A percentile compares a stretch with the other conserved stretches of the same genome.
Conservation (phyloP, 2,888 invertebrate species). For the Scrobipalpa atriplicella region DNA sequence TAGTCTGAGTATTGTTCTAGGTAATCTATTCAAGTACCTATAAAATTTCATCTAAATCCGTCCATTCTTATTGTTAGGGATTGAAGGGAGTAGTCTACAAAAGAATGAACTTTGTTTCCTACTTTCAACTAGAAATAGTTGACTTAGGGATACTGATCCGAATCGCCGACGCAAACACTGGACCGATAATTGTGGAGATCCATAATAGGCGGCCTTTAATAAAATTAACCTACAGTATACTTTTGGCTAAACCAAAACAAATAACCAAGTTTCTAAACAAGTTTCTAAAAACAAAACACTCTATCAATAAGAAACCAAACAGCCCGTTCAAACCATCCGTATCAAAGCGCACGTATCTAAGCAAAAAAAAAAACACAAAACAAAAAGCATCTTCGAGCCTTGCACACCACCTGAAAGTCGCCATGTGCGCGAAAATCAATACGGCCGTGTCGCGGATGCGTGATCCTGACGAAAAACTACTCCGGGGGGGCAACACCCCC, state of each 20-base stretch:
- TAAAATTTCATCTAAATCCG: too few species aligned
- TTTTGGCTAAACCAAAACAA: slow-evolving; percentile 1
- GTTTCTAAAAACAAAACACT: neutral
- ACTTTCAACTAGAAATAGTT: too few species aligned
- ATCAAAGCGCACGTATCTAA: neutral
- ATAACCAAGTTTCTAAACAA: neutral
- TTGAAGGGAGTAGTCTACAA: too few species aligned
- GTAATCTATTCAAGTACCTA: too few species aligned
- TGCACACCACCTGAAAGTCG: slow-evolving; percentile 63
- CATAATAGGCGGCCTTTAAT: too few species aligned
- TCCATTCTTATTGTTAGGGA: too few species aligned
- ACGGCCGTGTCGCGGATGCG: slow-evolving; percentile 77
- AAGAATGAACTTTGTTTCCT: too few species aligned
- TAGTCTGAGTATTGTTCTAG: too few species aligned
- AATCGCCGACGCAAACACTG: too few species aligned
- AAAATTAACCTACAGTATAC: too few species aligned
- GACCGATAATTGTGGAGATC: too few species aligned
- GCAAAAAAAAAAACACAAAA: slow-evolving; percentile 25
- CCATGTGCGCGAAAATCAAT: slow-evolving; percentile 79
- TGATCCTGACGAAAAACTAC: slow-evolving; percentile 81
- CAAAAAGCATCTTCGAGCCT: slow-evolving; percentile 49
- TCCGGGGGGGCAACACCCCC: slow-evolving; percentile 51
- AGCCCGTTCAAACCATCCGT: neutral
- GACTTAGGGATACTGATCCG: too few species aligned
- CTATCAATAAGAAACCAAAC: neutral